These are phyloP conservation scores for Gandaritis pyraliata DNA, from an alignment of 2,888 invertebrate genomes.

Conservation along the genomic window DNA sequence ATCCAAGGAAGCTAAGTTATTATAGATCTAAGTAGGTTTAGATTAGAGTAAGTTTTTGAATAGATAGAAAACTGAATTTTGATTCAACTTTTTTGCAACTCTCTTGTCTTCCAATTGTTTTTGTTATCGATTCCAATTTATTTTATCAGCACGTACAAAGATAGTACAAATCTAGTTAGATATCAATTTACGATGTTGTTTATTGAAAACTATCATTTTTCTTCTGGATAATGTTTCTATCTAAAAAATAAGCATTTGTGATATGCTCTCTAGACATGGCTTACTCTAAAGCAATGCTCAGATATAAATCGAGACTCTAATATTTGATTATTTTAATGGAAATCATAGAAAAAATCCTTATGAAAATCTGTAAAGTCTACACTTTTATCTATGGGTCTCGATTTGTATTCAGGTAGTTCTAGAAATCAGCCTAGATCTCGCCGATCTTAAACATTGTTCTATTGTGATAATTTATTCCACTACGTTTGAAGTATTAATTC, in stretches of 20 bases:
- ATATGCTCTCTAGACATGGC: not conserved
- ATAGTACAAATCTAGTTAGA: not conserved
- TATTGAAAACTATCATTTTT: too few relatives aligned
- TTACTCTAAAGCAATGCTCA: not conserved
- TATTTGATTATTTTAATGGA: not conserved
- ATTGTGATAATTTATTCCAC: constrained; percentile 51
- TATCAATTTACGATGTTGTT: too few relatives aligned
- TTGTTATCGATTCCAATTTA: not conserved
- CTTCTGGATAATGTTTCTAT: not conserved
- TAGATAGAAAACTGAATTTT: constrained; percentile 5
- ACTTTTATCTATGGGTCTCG: not conserved
- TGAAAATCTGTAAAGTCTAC: not conserved
- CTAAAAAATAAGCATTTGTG: constrained; percentile 28
- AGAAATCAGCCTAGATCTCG: constrained; percentile 11
- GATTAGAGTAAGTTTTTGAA: constrained; percentile 22
- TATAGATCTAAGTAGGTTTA: constrained; percentile 27
- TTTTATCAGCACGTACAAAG: not conserved
- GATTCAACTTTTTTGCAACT: not conserved
- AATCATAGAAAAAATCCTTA: too few relatives aligned
- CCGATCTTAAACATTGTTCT: constrained; percentile 30
- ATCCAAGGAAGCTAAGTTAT: constrained; percentile 64
- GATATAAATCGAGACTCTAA: not conserved
- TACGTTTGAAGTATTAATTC: constrained; percentile 40
- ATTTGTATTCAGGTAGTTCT: not conserved
- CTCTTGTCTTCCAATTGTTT: not conserved